Base-by-base conservation (phyloP, 2,888 invertebrate species). In the Nudaria mundana region DNA sequence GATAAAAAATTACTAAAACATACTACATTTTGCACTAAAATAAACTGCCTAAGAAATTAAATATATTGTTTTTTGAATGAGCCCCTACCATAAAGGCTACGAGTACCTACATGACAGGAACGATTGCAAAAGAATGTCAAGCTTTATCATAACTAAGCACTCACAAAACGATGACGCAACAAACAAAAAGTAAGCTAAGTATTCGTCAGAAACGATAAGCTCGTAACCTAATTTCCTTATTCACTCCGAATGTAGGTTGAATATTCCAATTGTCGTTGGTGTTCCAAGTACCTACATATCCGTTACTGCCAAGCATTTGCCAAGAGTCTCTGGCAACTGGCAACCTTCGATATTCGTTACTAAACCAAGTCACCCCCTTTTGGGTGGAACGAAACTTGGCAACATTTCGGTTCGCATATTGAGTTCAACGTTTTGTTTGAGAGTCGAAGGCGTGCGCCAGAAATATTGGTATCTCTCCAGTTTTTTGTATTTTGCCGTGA, bases 321-420 rank as follows among this genome's bases (percentile, higher is more conserved):
- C 84, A 85, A 84, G 76, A 68, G 66, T 54, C 59, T 52, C 60
- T 81, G 84, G 81, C 84, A 83, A 81, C 71, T 71, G 83, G 81
- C 84, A 83, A 81, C 71, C 71, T 66, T 67, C 64, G 64, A 70
- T 63, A 71, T 73, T 71, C 66, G 67, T 69, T 76, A 70, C 70
- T 62, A 52, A 56, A 59, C 43, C 52, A 54, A 54, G 52, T 54
- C 39, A 49, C 56, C 56, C 59, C 62, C 45, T 48, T 35, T 26
- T 38, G 38, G 52, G 49, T 5, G 2, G 57, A 52, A 67, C 64
- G 66, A 50, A 65, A 71, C 66, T 84, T 85, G 85, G 85, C 85
- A 86, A 62, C 72, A 63, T 68, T 76, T 71, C 71, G 49, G 55
- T 37, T 52, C 76, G 76, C 81, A 82, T 83, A 84, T 85, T 84